Percentiles rank a stretch among this genome's conserved stretches.
Evolutionary conservation across 2,888 invertebrate genomes (phyloP).

Genomic region (Scaptomyza polygonia): DNA sequence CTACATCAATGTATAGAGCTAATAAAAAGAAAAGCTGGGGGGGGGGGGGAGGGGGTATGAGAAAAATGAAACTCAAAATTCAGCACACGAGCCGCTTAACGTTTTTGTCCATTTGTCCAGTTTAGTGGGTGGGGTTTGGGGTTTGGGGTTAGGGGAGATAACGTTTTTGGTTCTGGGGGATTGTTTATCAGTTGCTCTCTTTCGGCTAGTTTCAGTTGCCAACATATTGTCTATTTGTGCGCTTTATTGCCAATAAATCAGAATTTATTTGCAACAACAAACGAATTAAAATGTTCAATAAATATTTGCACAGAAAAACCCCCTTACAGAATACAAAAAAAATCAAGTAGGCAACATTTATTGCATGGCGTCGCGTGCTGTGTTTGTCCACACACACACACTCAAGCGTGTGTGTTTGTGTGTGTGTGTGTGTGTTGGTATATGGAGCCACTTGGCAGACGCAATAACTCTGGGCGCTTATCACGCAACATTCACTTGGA

Average conservation of each 20-base stretch:
- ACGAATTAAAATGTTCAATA: slow-evolving; percentile 85
- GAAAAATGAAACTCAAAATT: slow-evolving; percentile 54
- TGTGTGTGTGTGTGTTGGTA: slow-evolving; percentile 7
- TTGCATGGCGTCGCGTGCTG: slow-evolving; percentile 39
- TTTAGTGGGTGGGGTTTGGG: background rate
- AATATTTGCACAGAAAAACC: slow-evolving; percentile 80
- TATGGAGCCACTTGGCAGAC: slow-evolving; percentile 58
- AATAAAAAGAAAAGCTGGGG: slow-evolving; percentile 5
- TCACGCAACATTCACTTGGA: slow-evolving; percentile 67
- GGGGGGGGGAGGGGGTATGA: background rate
- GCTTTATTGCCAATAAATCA: slow-evolving; percentile 85
- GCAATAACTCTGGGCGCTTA: slow-evolving; percentile 69
- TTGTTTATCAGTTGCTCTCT: slow-evolving; percentile 41
- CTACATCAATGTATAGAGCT: slow-evolving; percentile 3
- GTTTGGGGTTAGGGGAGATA: background rate
- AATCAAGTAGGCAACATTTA: slow-evolving; percentile 62
- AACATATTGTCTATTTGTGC: slow-evolving; percentile 75
- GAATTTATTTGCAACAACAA: slow-evolving; percentile 84
- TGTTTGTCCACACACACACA: slow-evolving; percentile 13
- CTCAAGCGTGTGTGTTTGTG: slow-evolving; percentile 4
- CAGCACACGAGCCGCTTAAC: slow-evolving; percentile 62
- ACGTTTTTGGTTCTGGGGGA: background rate
- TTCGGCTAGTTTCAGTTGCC: slow-evolving; percentile 49
- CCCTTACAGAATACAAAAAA: slow-evolving; percentile 13
- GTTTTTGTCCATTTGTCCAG: slow-evolving; percentile 50